Conservation (phyloP, 2,113 vertebrate genomes). For the Ammodytes dubius region DNA sequence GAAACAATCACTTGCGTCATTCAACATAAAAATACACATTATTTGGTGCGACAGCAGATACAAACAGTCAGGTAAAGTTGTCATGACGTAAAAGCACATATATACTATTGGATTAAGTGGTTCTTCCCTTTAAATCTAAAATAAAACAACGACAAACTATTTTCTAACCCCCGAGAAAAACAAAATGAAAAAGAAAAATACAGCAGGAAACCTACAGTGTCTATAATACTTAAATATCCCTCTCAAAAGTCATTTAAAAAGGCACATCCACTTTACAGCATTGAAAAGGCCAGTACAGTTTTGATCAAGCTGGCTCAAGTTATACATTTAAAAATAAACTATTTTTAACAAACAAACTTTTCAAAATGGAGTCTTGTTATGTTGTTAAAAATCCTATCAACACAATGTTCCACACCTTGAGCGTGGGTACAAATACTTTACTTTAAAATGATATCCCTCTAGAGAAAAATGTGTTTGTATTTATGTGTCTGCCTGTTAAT, state of each 20-base stretch:
- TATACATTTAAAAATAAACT: background rate
- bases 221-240: background rate
- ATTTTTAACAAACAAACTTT: background rate
- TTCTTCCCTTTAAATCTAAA: conserved; percentile 41
- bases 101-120: conserved; percentile 38
- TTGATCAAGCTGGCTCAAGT: conserved; percentile 25
- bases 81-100: conserved; percentile 10
- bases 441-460: background rate
- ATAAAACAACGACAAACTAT: conserved; percentile 11
- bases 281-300: background rate
- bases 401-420: background rate
- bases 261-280: conserved; percentile 43
- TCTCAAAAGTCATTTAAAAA: conserved; percentile 26
- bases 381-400: background rate
- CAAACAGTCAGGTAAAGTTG: conserved; percentile 7
- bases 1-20: conserved; percentile 11
- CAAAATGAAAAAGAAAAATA: conserved; percentile 15
- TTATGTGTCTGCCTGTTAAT: no score
- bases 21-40: conserved; percentile 22
- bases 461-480: background rate
- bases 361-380: background rate
- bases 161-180: background rate
- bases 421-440: background rate
- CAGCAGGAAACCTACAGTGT: conserved; percentile 31
- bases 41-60: conserved; percentile 46